These are phyloP conservation scores for Clarias platycephalus DNA, from an alignment of 2,797 vertebrate species.

Conservation along the genomic window DNA sequence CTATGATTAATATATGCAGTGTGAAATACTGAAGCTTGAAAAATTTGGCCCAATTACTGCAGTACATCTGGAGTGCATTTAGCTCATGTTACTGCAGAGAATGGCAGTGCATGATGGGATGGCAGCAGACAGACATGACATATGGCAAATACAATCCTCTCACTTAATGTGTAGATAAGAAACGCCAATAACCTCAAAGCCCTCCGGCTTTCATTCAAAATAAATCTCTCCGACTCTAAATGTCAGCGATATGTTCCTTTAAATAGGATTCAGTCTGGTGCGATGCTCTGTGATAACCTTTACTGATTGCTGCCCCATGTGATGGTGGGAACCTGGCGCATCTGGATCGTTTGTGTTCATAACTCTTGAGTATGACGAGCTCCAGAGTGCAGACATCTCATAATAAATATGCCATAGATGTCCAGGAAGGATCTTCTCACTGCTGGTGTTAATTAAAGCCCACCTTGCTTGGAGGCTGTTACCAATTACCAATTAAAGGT, in stretches of 20 bases:
- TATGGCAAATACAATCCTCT: constrained; percentile 69
- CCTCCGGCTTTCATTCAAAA: constrained; percentile 41
- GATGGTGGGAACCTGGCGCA: constrained; percentile 75
- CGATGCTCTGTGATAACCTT: constrained; percentile 97
- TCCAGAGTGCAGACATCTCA: constrained; percentile 87
- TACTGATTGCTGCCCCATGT: constrained; percentile 84
- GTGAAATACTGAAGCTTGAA: constrained; percentile 75
- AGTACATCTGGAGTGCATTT: constrained; percentile 79
- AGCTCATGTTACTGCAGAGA: constrained; percentile 71
- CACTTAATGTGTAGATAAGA: constrained; percentile 70
- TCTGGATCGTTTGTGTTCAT: constrained; percentile 88
- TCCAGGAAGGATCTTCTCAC: constrained; percentile 85
- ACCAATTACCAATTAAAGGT: constrained; percentile 82
- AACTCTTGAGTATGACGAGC: constrained; percentile 80
- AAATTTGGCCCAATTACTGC: constrained; percentile 59
- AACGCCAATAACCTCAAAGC: constrained; percentile 51
- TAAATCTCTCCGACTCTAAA: constrained; percentile 56
- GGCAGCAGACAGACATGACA: constrained; percentile 67
- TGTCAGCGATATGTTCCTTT: constrained; percentile 45
- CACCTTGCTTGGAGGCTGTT: constrained; percentile 90
- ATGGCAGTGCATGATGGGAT: constrained; percentile 72
- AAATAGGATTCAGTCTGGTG: constrained; percentile 73
- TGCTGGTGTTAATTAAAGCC: constrained; percentile 91
- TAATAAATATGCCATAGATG: constrained; percentile 89
- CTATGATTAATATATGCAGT: constrained; percentile 72